Percentiles rank a stretch among this genome's conserved stretches.
Evolutionary conservation across 2,797 vertebrate genomes (phyloP).

Genomic region (Halcyon chelicuti): DNA sequence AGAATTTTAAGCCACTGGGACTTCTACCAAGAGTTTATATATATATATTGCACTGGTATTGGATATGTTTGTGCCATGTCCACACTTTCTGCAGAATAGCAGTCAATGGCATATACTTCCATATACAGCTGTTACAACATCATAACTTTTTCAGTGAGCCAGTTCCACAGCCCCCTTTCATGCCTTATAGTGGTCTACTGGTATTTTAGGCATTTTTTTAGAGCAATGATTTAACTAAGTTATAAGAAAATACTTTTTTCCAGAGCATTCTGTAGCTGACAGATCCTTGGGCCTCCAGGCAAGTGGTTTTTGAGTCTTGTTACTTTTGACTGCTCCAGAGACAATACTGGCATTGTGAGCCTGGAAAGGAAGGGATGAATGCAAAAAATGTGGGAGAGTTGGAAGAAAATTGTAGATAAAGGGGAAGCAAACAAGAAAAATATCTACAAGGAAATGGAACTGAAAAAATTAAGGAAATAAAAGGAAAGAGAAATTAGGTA

Average conservation of each 20-base stretch:
- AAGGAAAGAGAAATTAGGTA: background rate
- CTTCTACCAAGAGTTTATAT: background rate
- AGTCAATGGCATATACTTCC: background rate
- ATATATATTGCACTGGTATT: background rate
- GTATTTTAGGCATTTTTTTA: slow-evolving; percentile 23
- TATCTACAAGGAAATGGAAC: background rate
- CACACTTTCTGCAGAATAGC: background rate
- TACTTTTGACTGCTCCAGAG: slow-evolving; percentile 35
- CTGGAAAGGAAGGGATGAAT: background rate
- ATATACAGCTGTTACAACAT: background rate
- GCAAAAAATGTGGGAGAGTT: background rate
- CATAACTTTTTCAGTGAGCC: background rate
- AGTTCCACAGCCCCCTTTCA: background rate
- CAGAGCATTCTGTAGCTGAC: slow-evolving; percentile 61
- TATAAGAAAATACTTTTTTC: slow-evolving; percentile 53
- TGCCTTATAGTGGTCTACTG: background rate
- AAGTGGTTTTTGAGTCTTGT: slow-evolving; percentile 14
- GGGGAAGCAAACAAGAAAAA: background rate
- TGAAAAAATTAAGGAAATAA: background rate
- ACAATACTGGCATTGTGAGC: background rate
- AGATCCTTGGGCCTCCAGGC: slow-evolving; percentile 35
- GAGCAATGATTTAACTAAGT: slow-evolving; percentile 53
- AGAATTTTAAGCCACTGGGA: background rate
- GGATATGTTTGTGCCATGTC: background rate
- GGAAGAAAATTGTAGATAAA: background rate